Evolutionary conservation across 1,140 invertebrate genomes (phyloP), one percentile per base, ranked within the genome.

Genomic region (Drosophila pachea): DNA sequence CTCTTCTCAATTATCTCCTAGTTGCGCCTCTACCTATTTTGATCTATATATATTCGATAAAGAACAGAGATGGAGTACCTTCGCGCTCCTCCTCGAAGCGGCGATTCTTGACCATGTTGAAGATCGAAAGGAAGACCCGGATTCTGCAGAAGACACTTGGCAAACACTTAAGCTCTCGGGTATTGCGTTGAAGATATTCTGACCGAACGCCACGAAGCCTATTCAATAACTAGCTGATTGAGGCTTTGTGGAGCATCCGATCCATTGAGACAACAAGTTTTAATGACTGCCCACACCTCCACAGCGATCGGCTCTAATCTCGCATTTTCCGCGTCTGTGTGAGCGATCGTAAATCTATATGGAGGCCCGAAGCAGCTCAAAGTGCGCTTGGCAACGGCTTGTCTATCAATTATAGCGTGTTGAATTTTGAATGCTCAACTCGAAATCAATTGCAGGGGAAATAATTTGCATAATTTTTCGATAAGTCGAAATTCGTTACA

Each of bases 191-290:
- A 22, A 22, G 22, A 22, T 22, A 35, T 40, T 64, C 45, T 47
- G n/a, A 64, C 67, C 71, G 64, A 48, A 64, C 74, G 14, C 58
- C 64, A 54, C 61, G 76, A 59, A 69, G 82, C 40, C 77, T 77
- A 58, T 73, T 67, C 62, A 64, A 66, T 59, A 68, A 68, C 75
- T 78, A 81, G 84, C 74, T 81, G 65, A 73, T 86, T 72, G 67
- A 72, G 74, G 69, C 58, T 72, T 74, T 73, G 53, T 63, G 31
- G 32, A 59, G 60, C 72, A 74, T 78, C 71, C 68, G 48, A 59
- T 48, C 40, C 59, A 7, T 43, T 43, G 47, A 68, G 65, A 62
- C 54, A 59, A 33, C 38, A 56, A 33, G 55, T 76, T 70, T 49
- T 48, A 50, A 67, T 75, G 70, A 64, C 48, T 48, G 47, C 4